Conservation (phyloP, 2,113 vertebrate genomes). For the Poeciliopsis occidentalis region DNA sequence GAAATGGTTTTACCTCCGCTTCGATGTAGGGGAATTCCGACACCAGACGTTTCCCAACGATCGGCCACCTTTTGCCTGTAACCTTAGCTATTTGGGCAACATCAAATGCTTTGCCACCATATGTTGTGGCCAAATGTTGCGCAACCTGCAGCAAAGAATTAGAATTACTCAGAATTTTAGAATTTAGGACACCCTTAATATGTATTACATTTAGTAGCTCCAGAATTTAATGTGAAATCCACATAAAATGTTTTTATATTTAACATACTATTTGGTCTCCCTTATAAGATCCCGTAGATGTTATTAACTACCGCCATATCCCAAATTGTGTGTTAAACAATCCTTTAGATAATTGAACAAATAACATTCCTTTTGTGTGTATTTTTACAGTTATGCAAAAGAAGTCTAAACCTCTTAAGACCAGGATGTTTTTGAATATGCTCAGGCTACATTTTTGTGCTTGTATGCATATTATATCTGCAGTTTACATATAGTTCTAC, state of each 20-base stretch:
- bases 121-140: constrained; percentile 90
- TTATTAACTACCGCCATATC: not conserved
- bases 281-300: not conserved
- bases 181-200: not conserved
- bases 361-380: not conserved
- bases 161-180: not conserved
- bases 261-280: not conserved
- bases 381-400: not conserved
- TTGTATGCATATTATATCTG: too few species aligned
- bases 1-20: constrained; percentile 84
- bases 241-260: not conserved
- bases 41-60: constrained; percentile 93
- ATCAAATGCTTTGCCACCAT: constrained; percentile 90
- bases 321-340: not conserved
- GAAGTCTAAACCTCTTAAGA: not conserved
- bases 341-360: not conserved
- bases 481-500: too few species aligned
- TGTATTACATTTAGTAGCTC: not conserved
- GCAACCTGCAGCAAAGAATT: constrained; percentile 84
- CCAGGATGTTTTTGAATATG: too few species aligned
- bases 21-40: constrained; percentile 98
- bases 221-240: not conserved
- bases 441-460: too few species aligned
- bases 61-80: constrained; percentile 94
- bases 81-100: constrained; percentile 96